phyloP scores from a whole-genome alignment of 2,888 invertebrate species.

The Drosophila greeni region DNA sequence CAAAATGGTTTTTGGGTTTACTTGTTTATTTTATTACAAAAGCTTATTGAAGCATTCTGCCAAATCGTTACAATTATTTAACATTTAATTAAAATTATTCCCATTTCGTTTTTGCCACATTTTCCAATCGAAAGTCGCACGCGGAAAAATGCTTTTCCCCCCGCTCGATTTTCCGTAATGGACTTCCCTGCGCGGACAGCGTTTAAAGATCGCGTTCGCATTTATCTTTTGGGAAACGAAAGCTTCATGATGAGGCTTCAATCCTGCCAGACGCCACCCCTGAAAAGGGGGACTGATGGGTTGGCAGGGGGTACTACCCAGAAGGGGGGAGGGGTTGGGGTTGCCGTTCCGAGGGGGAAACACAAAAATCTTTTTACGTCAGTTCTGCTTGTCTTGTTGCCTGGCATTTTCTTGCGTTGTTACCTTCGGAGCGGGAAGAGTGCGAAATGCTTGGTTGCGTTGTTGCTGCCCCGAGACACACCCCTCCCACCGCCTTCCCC shows the following conservation, averaged over 20 bases:
- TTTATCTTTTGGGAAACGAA: conserved; percentile 61
- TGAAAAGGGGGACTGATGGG: conserved; percentile 5
- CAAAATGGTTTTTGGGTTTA: neutral
- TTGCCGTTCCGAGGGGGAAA: conserved; percentile 24
- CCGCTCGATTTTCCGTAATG: conserved; percentile 19
- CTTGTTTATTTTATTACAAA: neutral
- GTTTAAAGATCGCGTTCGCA: conserved; percentile 57
- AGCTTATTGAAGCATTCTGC: neutral
- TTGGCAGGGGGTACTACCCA: neutral
- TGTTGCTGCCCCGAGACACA: conserved; percentile 33
- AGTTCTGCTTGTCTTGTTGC: conserved; percentile 76
- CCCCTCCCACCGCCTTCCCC: conserved; percentile 15
- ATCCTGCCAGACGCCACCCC: conserved; percentile 45
- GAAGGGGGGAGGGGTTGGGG: neutral
- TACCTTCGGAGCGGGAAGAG: conserved; percentile 59
- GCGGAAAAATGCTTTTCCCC: conserved; percentile 15
- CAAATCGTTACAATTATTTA: neutral
- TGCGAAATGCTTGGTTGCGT: conserved; percentile 66
- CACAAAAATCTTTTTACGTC: conserved; percentile 71
- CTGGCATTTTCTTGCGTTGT: conserved; percentile 77
- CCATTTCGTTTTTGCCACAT: conserved; percentile 2
- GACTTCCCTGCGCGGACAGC: conserved; percentile 48
- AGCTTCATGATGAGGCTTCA: conserved; percentile 65
- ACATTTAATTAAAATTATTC: conserved; percentile 27
- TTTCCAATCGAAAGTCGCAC: conserved; percentile 22